Percentiles rank a stretch among this genome's conserved stretches.
Evolutionary conservation across 2,113 vertebrate genomes (phyloP).

Genomic region (Hiodon tergisus): DNA sequence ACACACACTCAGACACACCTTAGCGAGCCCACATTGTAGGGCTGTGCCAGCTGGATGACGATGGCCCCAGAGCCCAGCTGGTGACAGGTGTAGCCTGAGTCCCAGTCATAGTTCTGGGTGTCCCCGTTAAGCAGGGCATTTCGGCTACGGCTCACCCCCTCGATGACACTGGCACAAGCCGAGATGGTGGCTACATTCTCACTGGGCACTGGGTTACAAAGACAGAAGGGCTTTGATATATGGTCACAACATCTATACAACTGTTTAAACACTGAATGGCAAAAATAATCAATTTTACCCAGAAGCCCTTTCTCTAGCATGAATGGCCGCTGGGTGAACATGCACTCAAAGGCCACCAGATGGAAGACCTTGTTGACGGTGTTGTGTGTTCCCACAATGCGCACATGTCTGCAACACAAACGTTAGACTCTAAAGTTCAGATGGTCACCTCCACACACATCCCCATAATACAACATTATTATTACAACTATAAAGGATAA

Average conservation of each 20-base stretch:
- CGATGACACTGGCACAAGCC: constrained; percentile 89
- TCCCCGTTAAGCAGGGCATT: constrained; percentile 94
- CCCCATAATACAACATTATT: too few species aligned
- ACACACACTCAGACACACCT: constrained; percentile 50
- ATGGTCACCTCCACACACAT: too few species aligned
- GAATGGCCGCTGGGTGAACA: constrained; percentile 85
- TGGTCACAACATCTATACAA: too few species aligned
- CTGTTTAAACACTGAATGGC: too few species aligned
- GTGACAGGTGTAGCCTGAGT: constrained; percentile 96
- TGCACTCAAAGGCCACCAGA: constrained; percentile 94
- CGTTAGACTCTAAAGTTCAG: too few species aligned
- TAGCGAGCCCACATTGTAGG: constrained; percentile 83
- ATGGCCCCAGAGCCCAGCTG: constrained; percentile 95
- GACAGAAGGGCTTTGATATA: not conserved
- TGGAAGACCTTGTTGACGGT: constrained; percentile 99
- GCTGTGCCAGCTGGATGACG: constrained; percentile 92
- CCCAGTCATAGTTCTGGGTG: constrained; percentile 97
- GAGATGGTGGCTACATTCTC: constrained; percentile 90
- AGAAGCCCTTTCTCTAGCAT: constrained; percentile 86
- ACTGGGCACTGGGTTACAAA: constrained; percentile 67
- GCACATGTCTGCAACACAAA: constrained; percentile 76
- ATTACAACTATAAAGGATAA: too few species aligned
- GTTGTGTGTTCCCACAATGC: constrained; percentile 96
- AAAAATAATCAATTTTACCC: constrained; percentile 64
- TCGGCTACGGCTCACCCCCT: constrained; percentile 92